Conservation (phyloP, 1,140 invertebrate species). For the Heliconius nattereri region DNA sequence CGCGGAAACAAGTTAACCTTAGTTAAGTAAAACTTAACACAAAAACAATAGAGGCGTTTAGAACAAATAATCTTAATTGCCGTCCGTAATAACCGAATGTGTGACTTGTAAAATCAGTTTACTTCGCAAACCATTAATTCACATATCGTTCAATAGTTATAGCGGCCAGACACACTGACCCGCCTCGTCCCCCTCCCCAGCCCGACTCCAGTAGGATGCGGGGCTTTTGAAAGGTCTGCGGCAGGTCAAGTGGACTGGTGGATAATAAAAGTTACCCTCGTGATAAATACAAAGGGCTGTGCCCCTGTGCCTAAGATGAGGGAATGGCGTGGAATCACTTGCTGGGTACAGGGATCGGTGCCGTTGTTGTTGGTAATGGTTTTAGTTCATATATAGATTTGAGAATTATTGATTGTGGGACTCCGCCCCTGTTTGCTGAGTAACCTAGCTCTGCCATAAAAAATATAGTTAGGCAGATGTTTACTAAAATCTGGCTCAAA, state of each 20-base stretch:
- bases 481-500: too few species aligned
- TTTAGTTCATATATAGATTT: slow-evolving; percentile 23
- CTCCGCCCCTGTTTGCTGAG: neutral
- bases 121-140: slow-evolving; percentile 75
- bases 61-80: slow-evolving; percentile 31
- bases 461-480: neutral
- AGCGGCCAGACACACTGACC: slow-evolving; percentile 48
- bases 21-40: neutral
- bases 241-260: slow-evolving; percentile 54
- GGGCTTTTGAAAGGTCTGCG: slow-evolving; percentile 51
- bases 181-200: slow-evolving; percentile 35
- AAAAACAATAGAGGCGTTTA: slow-evolving; percentile 21
- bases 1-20: neutral
- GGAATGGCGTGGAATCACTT: slow-evolving; percentile 58
- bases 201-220: slow-evolving; percentile 1
- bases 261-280: slow-evolving; percentile 76
- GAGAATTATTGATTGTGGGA: slow-evolving; percentile 5
- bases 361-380: slow-evolving; percentile 21
- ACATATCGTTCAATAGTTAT: slow-evolving; percentile 69
- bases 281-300: slow-evolving; percentile 69
- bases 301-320: slow-evolving; percentile 65
- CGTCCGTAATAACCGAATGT: slow-evolving; percentile 47
- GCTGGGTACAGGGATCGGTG: slow-evolving; percentile 32
- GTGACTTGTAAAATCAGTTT: slow-evolving; percentile 75
- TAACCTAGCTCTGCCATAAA: neutral